These are phyloP conservation scores for Sebastiscus tertius DNA, from an alignment of 2,797 vertebrate genomes.

Conservation along the genomic window DNA sequence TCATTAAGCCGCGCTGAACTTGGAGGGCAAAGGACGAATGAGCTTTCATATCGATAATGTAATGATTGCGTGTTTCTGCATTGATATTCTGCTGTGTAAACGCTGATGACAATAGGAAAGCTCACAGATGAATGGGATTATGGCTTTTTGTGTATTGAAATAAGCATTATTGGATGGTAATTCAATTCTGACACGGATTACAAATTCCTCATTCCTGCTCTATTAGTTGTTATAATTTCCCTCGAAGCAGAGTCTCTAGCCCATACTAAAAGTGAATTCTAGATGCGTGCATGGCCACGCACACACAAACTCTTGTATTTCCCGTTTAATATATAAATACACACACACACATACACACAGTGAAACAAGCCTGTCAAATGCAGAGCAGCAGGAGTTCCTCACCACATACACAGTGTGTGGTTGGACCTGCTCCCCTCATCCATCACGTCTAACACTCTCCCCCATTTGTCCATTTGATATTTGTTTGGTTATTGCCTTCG, in stretches of 20 bases:
- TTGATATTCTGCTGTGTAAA: conserved; percentile 62
- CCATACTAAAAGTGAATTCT: conserved; percentile 45
- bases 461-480: conserved; percentile 80
- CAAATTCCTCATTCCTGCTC: conserved; percentile 70
- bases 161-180: conserved; percentile 77
- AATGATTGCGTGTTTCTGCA: conserved; percentile 55
- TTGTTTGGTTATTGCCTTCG: conserved; percentile 79
- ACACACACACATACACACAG: conserved; percentile 2
- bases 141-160: conserved; percentile 72
- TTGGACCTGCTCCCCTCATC: conserved; percentile 56
- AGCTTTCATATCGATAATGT: conserved; percentile 62
- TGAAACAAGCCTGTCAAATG: conserved; percentile 57
- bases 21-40: conserved; percentile 61
- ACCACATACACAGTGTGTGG: conserved; percentile 48
- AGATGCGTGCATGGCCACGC: conserved; percentile 14
- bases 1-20: conserved; percentile 64
- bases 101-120: conserved; percentile 56
- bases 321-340: conserved; percentile 30
- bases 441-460: conserved; percentile 69
- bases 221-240: conserved; percentile 66
- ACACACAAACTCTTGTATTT: conserved; percentile 5
- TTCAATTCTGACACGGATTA: conserved; percentile 73
- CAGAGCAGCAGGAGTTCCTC: conserved; percentile 46
- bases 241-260: conserved; percentile 38
- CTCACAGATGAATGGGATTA: conserved; percentile 72